phyloP scores from a whole-genome alignment of 2,888 invertebrate genomes.

The Acleris sparsana region DNA sequence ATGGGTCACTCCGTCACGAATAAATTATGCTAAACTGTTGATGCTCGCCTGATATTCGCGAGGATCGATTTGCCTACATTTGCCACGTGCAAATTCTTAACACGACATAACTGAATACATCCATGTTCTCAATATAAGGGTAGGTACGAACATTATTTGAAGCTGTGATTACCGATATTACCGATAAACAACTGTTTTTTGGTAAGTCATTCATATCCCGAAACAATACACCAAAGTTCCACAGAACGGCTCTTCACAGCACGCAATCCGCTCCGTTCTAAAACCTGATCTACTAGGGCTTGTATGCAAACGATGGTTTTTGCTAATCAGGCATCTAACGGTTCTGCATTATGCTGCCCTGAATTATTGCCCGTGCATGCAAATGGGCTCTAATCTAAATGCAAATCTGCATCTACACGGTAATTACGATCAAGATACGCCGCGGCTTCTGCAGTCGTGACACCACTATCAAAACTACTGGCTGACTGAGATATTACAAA shows the following conservation, averaged over 20 bases:
- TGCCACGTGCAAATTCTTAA: no score
- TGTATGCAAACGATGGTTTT: constrained; percentile 54
- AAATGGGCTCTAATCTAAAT: constrained; percentile 68
- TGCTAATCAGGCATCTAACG: constrained; percentile 66
- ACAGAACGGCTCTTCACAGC: background rate
- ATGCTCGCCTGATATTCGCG: no score
- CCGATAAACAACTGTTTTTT: no score
- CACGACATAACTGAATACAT: no score
- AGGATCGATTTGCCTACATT: no score
- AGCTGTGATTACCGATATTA: no score
- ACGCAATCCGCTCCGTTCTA: background rate
- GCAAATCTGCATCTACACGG: constrained; percentile 62
- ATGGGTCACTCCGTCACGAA: no score
- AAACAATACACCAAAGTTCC: background rate
- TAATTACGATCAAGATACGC: constrained; percentile 72
- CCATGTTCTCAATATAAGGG: no score
- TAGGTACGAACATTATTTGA: no score
- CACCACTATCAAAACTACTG: constrained; percentile 29
- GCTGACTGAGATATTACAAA: constrained; percentile 19
- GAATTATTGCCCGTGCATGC: constrained; percentile 68
- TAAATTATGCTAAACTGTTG: no score
- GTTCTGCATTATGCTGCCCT: constrained; percentile 43
- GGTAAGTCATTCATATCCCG: no score
- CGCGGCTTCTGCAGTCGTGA: constrained; percentile 41
- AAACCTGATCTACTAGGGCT: constrained; percentile 6